Conservation (phyloP, 2,888 invertebrate genomes). For the Tenodera sinensis region DNA sequence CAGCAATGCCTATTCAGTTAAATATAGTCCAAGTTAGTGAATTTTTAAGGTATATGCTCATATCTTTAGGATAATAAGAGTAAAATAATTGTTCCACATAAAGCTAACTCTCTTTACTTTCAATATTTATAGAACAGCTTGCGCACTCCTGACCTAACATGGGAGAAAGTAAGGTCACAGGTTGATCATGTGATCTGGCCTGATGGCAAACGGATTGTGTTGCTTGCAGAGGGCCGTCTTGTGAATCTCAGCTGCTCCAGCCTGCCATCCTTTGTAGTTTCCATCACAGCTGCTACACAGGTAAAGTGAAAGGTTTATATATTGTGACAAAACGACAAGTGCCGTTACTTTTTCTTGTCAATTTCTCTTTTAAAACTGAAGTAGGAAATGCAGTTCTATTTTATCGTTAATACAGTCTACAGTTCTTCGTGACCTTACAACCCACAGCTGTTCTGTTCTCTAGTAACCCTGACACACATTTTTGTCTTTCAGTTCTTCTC, state of each 20-base stretch:
- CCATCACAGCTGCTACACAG: constrained; percentile 96
- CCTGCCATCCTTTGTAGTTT: constrained; percentile 95
- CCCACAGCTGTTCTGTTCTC: too few relatives aligned
- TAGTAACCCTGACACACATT: too few relatives aligned
- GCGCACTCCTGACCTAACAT: constrained; percentile 88
- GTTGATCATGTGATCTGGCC: constrained; percentile 99
- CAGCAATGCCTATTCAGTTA: too few relatives aligned
- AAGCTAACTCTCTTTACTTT: not conserved
- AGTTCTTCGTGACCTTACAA: too few relatives aligned
- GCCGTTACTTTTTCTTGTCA: too few relatives aligned
- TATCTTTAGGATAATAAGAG: not conserved
- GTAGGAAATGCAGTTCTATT: too few relatives aligned
- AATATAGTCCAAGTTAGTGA: too few relatives aligned
- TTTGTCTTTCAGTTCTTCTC: too few relatives aligned
- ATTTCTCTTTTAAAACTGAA: too few relatives aligned
- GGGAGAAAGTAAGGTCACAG: constrained; percentile 96
- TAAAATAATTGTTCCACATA: not conserved
- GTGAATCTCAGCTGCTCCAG: constrained; percentile 96
- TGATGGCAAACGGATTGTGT: constrained; percentile 89
- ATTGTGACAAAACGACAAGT: too few relatives aligned
- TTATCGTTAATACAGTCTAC: too few relatives aligned
- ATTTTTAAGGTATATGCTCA: not conserved
- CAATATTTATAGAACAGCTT: constrained; percentile 65
- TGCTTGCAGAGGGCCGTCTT: constrained; percentile 90
- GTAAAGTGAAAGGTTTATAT: constrained; percentile 36